Percentiles rank a stretch among this genome's conserved stretches.
phyloP scores from a whole-genome alignment of 1,140 invertebrate genomes.

The Drosophila melanica region DNA sequence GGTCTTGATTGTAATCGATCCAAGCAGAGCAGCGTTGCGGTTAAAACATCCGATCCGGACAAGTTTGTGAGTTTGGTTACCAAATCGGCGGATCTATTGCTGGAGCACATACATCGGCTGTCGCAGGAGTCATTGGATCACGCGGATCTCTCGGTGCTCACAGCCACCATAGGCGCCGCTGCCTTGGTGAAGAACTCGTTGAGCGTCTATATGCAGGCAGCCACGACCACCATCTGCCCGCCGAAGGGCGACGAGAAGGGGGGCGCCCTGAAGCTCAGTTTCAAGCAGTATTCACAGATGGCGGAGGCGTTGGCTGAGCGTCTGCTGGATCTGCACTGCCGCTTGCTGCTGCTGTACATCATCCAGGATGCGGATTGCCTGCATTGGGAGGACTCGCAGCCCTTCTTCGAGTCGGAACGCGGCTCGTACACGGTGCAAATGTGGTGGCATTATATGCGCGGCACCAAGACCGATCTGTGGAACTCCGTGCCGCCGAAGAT shows the following conservation, averaged over 20 bases:
- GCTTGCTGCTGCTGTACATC: conserved; percentile 90
- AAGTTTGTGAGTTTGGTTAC: conserved; percentile 89
- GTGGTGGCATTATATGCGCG: conserved; percentile 94
- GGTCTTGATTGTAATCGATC: neutral
- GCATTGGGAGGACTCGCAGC: conserved; percentile 87
- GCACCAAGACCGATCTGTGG: conserved; percentile 91
- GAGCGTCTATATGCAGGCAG: conserved; percentile 87
- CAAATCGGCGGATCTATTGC: conserved; percentile 88
- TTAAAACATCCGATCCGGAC: conserved; percentile 89
- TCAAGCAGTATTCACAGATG: conserved; percentile 91
- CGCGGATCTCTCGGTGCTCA: conserved; percentile 90
- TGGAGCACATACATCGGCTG: conserved; percentile 90
- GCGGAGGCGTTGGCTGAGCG: conserved; percentile 91
- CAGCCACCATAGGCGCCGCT: conserved; percentile 90
- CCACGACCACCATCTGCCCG: conserved; percentile 76
- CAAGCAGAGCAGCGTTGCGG: conserved; percentile 85
- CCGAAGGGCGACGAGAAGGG: conserved; percentile 83
- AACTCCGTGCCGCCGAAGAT: conserved; percentile 92
- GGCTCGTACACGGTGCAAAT: conserved; percentile 92
- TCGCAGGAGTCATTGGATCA: conserved; percentile 92
- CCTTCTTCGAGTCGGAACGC: conserved; percentile 88
- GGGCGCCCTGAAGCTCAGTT: conserved; percentile 85
- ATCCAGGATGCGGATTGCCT: conserved; percentile 91
- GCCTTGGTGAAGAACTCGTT: conserved; percentile 90
- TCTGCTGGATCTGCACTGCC: conserved; percentile 90